Percentiles rank a stretch among this genome's conserved stretches.
Conservation (phyloP, 2,888 invertebrate genomes). For the Coleophora deauratella region DNA sequence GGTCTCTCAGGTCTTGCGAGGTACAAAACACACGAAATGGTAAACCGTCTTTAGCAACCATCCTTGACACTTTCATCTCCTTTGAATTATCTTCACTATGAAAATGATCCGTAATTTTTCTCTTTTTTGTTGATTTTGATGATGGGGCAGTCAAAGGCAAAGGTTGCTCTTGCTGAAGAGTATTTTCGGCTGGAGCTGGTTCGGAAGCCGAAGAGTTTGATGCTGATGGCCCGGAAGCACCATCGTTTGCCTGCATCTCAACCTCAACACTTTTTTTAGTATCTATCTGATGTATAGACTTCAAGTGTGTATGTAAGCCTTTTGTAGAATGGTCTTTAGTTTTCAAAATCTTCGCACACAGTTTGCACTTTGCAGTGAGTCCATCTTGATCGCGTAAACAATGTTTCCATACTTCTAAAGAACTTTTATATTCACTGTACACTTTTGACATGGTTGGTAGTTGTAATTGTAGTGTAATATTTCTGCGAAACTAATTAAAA, state of each 20-base stretch:
- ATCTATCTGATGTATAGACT: constrained; percentile 11
- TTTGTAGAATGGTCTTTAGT: background rate
- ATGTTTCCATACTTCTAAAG: too few species aligned
- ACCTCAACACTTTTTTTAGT: constrained; percentile 7
- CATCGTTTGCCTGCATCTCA: constrained; percentile 5
- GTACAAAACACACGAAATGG: constrained; percentile 15
- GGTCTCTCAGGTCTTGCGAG: constrained; percentile 10
- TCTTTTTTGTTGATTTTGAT: background rate
- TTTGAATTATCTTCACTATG: constrained; percentile 5
- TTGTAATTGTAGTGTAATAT: too few species aligned
- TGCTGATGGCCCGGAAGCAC: background rate
- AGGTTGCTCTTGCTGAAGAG: background rate
- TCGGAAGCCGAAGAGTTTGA: background rate
- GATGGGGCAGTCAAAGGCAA: background rate
- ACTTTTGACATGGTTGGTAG: too few species aligned
- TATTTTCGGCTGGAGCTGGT: background rate
- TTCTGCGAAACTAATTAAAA: too few species aligned
- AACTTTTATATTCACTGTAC: too few species aligned
- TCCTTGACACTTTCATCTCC: constrained; percentile 11
- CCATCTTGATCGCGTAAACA: too few species aligned
- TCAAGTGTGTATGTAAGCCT: constrained; percentile 10
- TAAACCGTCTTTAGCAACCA: constrained; percentile 18
- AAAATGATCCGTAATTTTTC: background rate
- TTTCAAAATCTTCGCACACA: too few species aligned
- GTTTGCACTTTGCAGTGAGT: too few species aligned